Evolutionary conservation across 2,888 invertebrate genomes (phyloP).

Genomic region (Dugesia japonica): DNA sequence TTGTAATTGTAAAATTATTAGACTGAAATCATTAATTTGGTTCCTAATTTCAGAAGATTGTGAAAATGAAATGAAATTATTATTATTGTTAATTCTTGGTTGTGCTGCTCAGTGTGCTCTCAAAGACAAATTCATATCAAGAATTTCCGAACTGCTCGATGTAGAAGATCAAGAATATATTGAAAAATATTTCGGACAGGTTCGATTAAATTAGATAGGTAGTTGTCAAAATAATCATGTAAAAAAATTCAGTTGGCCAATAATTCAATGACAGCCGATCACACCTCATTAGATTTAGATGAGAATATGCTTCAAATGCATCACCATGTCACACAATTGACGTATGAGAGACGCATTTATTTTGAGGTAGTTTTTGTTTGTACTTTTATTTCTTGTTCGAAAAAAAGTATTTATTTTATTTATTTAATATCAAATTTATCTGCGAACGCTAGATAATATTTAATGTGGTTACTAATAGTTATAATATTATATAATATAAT

Average conservation of each 20-base stretch:
- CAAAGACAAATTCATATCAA: constrained; percentile 29
- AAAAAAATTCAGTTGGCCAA: not conserved
- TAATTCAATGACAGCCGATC: not conserved
- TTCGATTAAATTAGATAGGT: too few relatives aligned
- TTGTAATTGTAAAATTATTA: too few relatives aligned
- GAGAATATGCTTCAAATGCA: constrained; percentile 5
- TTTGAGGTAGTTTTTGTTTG: not conserved
- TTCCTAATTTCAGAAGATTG: constrained; percentile 6
- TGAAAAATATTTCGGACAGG: not conserved
- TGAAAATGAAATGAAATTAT: not conserved
- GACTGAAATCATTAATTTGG: too few relatives aligned
- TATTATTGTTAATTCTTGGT: constrained; percentile 25
- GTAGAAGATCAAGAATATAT: not conserved
- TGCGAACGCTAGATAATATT: too few relatives aligned
- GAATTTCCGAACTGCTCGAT: constrained; percentile 23
- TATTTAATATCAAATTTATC: not conserved
- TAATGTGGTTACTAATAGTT: too few relatives aligned
- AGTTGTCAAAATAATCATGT: too few relatives aligned
- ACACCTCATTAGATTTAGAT: not conserved
- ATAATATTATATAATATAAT: too few relatives aligned
- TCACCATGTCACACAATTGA: not conserved
- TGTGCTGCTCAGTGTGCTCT: constrained; percentile 29
- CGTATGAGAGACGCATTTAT: not conserved
- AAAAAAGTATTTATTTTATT: not conserved
- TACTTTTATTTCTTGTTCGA: not conserved